These are phyloP conservation scores for Amazona guildingii DNA, from an alignment of 2,113 vertebrate genomes.

Conservation along the genomic window DNA sequence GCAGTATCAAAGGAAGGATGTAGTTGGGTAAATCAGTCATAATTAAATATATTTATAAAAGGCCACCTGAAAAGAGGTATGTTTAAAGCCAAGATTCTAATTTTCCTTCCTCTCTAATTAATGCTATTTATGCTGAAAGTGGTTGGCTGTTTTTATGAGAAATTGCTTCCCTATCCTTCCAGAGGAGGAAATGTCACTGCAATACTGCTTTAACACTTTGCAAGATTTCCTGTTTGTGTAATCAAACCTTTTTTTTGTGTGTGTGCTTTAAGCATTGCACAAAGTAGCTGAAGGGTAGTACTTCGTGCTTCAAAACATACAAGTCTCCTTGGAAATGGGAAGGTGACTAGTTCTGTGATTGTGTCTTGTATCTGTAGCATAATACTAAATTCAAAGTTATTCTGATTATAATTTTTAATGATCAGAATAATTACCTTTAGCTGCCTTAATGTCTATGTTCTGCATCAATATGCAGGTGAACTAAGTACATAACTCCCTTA, in stretches of 20 bases:
- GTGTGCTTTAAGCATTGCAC: neutral
- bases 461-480: slow-evolving; percentile 52
- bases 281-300: neutral
- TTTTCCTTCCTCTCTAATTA: neutral
- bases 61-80: neutral
- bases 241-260: neutral
- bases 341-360: slow-evolving; percentile 52
- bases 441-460: neutral
- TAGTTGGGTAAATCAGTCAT: neutral
- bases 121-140: neutral
- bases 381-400: slow-evolving; percentile 47
- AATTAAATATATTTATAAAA: neutral
- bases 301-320: neutral
- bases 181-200: neutral
- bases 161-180: neutral
- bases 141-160: neutral
- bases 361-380: neutral
- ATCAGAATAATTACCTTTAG: slow-evolving; percentile 57
- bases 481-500: neutral
- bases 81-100: neutral
- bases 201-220: neutral
- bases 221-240: neutral
- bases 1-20: neutral
- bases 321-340: slow-evolving; percentile 51
- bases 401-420: slow-evolving; percentile 51